Evolutionary conservation across 2,888 invertebrate species (phyloP).

Genomic region (Mythimna vitellina): DNA sequence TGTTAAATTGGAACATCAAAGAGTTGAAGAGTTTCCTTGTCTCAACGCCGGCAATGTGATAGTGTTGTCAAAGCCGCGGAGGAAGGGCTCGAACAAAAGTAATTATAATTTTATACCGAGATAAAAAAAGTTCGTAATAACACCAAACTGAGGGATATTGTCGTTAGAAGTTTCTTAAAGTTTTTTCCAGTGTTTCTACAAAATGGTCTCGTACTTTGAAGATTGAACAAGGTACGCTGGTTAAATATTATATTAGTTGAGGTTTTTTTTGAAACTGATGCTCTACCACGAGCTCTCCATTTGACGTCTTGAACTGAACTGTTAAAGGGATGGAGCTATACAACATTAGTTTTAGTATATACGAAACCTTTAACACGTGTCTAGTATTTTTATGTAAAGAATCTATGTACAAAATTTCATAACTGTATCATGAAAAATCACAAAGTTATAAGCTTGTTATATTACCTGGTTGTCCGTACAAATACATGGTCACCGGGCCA

Average conservation of each 20-base stretch:
- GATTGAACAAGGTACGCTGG: conserved; percentile 4
- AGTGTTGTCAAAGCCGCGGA: conserved; percentile 39
- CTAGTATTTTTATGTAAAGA: too few relatives aligned
- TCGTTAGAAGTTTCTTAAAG: conserved; percentile 19
- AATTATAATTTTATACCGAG: conserved; percentile 54
- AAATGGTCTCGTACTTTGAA: neutral
- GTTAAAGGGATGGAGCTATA: too few relatives aligned
- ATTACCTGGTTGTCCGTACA: too few relatives aligned
- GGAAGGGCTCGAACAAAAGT: conserved; percentile 41
- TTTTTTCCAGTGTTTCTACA: neutral
- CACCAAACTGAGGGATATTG: conserved; percentile 15
- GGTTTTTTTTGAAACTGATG: conserved; percentile 4
- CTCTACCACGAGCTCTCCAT: too few relatives aligned
- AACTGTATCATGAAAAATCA: too few relatives aligned
- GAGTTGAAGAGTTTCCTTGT: conserved; percentile 43
- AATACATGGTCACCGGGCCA: too few relatives aligned
- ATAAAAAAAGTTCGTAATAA: conserved; percentile 50
- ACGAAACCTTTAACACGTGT: too few relatives aligned
- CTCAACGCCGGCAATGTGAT: conserved; percentile 41
- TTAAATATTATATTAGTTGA: conserved; percentile 3
- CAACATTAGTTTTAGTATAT: too few relatives aligned
- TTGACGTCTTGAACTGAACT: too few relatives aligned
- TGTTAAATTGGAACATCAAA: conserved; percentile 39
- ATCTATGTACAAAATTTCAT: too few relatives aligned
- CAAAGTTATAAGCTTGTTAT: too few relatives aligned